Conservation (phyloP, 2,888 invertebrate species). For the Stegophylla sp. region DNA sequence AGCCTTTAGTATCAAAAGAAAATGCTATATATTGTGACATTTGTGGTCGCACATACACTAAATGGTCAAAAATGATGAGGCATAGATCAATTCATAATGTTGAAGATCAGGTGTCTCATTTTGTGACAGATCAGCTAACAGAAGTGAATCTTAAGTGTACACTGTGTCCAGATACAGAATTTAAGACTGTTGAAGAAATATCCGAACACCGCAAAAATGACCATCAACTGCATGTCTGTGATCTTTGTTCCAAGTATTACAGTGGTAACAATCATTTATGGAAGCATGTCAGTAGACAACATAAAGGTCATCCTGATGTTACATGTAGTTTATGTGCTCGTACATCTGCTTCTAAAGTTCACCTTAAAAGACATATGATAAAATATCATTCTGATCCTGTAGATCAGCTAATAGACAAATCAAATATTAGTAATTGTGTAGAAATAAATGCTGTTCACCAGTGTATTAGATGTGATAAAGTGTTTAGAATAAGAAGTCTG, state of each 20-base stretch:
- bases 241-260: slow-evolving; percentile 71
- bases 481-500: slow-evolving; percentile 68
- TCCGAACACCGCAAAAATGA: slow-evolving; percentile 68
- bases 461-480: slow-evolving; percentile 60
- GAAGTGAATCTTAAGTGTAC: slow-evolving; percentile 62
- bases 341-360: slow-evolving; percentile 70
- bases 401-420: slow-evolving; percentile 57
- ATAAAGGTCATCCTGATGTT: slow-evolving; percentile 70
- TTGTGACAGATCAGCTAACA: slow-evolving; percentile 60
- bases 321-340: slow-evolving; percentile 70
- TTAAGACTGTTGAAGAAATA: slow-evolving; percentile 67
- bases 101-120: slow-evolving; percentile 61
- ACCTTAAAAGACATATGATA: slow-evolving; percentile 68
- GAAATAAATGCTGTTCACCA: slow-evolving; percentile 52
- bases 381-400: slow-evolving; percentile 62
- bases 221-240: slow-evolving; percentile 70
- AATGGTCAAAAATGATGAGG: slow-evolving; percentile 67
- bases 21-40: slow-evolving; percentile 67
- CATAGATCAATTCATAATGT: slow-evolving; percentile 67
- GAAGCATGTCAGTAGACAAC: slow-evolving; percentile 71
- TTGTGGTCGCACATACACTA: slow-evolving; percentile 67
- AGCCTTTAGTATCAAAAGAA: slow-evolving; percentile 66
- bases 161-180: slow-evolving; percentile 63
- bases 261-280: slow-evolving; percentile 71
- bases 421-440: slow-evolving; percentile 42